These are phyloP conservation scores for Drosophila greeni DNA, from an alignment of 2,888 invertebrate genomes.

Conservation along the genomic window DNA sequence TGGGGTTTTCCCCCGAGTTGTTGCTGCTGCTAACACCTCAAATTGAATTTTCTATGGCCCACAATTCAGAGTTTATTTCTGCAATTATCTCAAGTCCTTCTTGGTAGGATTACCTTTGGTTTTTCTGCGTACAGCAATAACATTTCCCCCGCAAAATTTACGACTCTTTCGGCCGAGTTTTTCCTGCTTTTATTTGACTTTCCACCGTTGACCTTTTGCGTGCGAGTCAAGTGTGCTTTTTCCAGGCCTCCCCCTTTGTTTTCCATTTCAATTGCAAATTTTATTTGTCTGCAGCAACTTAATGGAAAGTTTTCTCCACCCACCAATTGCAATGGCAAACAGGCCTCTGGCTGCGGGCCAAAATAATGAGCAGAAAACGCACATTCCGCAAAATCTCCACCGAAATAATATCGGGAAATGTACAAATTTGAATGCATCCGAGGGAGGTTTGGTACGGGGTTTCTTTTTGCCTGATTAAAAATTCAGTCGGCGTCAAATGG, in stretches of 20 bases:
- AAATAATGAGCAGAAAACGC: conserved; percentile 23
- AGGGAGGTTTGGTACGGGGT: not conserved
- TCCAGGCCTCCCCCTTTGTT: conserved; percentile 12
- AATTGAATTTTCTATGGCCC: conserved; percentile 55
- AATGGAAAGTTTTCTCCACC: conserved; percentile 29
- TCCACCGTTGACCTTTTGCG: conserved; percentile 52
- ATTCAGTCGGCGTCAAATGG: conserved; percentile 49
- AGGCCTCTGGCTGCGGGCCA: conserved; percentile 38
- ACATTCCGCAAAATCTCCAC: conserved; percentile 8
- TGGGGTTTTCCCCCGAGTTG: conserved; percentile 12
- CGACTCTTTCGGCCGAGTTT: conserved; percentile 21
- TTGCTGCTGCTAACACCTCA: conserved; percentile 23
- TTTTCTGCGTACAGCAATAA: conserved; percentile 8
- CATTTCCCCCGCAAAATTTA: conserved; percentile 22
- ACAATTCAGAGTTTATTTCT: conserved; percentile 38
- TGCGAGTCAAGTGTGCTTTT: conserved; percentile 54
- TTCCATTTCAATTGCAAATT: conserved; percentile 48
- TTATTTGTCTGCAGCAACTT: conserved; percentile 16
- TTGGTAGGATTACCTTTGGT: conserved; percentile 26
- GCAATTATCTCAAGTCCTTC: conserved; percentile 30
- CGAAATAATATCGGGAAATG: conserved; percentile 27
- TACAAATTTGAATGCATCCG: conserved; percentile 26
- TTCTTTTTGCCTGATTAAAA: conserved; percentile 47
- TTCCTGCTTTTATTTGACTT: conserved; percentile 29
- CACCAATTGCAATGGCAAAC: conserved; percentile 30